Evolutionary conservation across 2,797 vertebrate genomes (phyloP), one percentile per base, ranked within the genome.

Genomic region (Thaleichthys pacificus): DNA sequence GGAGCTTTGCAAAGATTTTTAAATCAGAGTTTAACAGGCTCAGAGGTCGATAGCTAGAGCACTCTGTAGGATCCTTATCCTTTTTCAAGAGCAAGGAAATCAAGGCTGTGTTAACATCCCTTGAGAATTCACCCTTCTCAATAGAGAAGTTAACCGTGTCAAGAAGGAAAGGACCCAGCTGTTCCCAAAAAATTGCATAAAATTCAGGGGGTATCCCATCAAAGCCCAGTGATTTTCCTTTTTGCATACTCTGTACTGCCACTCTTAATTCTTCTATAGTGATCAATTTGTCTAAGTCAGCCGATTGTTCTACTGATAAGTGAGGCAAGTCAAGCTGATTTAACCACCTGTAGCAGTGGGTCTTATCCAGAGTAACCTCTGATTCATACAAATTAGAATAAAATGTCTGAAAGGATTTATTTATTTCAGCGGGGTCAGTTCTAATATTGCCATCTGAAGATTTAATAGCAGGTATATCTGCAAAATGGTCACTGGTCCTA

Each of bases 391-490:
- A 57, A 4, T 66, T 30, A 2, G n/a, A 35, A 19, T 73, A 77
- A 67, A 71, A 67, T 1, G 56, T 22, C 1, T 3, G 14, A 19
- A 68, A 70, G 0, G 7, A 38, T 15, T 38, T 6, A 26, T 78
- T 62, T 26, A 74, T 57, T 6, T 61, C 7, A 42, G 38, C 22
- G 5, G 56, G 71, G 0, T 74, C 71, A 26, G 30, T 58, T 9
- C 3, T 47, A 19, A 70, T 62, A 35, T 63, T 21, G 3, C 68
- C 68, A 5, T 22, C 24, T 24, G 42, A 1, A 15, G 49, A 57
- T 49, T 26, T 74, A 51, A 74, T 57, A 22, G 71, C 6, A 0
- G 57, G 35, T 4, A 74, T 77, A 21, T 77, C 68, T 19, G 71
- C 26, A 66, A 73, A 77, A n/a, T 66, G 17, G 0, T 74, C 68